These are phyloP conservation scores for Blastomussa wellsi DNA, from an alignment of 92 coral and sea anemone genomes.

Conservation along the genomic window DNA sequence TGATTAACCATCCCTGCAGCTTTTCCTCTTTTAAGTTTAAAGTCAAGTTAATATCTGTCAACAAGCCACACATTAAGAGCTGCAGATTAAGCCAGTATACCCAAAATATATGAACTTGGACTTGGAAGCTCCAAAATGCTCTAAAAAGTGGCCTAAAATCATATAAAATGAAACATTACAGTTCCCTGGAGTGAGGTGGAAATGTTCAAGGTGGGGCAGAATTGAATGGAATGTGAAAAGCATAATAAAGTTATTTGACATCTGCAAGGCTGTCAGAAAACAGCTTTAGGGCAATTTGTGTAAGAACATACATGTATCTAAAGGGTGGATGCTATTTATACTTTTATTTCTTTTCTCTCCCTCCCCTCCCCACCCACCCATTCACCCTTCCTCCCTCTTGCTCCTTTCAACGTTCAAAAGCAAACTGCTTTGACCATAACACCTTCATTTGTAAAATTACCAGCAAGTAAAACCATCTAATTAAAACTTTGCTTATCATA, in stretches of 20 bases:
- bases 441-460: neutral
- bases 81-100: too few species aligned
- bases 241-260: too few species aligned
- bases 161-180: too few species aligned
- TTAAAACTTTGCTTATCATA: conserved; percentile 23
- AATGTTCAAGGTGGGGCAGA: neutral
- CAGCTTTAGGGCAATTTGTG: neutral
- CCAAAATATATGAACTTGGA: too few species aligned
- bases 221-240: too few species aligned
- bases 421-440: neutral
- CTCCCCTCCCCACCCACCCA: neutral
- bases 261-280: too few species aligned
- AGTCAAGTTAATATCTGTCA: too few species aligned
- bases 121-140: too few species aligned
- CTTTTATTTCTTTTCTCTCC: neutral
- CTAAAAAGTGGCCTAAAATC: neutral
- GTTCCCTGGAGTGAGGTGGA: neutral
- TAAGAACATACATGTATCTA: neutral
- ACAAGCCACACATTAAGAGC: too few species aligned
- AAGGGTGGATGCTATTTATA: too few species aligned
- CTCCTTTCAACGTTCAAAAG: neutral
- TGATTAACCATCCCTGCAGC: too few species aligned
- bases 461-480: neutral
- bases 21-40: too few species aligned
- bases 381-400: neutral